A percentile compares a stretch with the other conserved stretches of the same genome.
These are phyloP conservation scores for Cantharis nigra DNA, from an alignment of 2,888 invertebrate genomes.

Conservation along the genomic window DNA sequence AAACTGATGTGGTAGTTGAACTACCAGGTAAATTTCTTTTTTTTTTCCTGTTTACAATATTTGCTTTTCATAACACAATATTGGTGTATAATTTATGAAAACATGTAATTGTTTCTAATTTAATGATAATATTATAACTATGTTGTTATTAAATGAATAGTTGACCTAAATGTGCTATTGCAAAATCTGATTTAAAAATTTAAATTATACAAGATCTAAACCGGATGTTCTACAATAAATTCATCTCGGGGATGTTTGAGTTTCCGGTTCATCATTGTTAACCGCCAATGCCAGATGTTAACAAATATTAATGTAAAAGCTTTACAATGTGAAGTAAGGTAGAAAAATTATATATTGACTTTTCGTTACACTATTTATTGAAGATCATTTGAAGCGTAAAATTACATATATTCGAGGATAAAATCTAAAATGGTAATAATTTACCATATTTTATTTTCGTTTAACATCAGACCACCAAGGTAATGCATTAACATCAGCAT, in stretches of 20 bases:
- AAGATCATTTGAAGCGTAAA: not conserved
- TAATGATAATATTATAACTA: not conserved
- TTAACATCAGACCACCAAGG: not conserved
- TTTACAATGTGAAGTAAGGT: not conserved
- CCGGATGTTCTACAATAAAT: slow-evolving; percentile 37
- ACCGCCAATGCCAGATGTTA: slow-evolving; percentile 43
- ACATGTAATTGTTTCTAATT: too few species aligned
- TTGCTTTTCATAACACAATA: too few species aligned
- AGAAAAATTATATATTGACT: not conserved
- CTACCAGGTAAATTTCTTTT: too few species aligned
- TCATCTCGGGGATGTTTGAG: slow-evolving; percentile 33
- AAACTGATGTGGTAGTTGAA: too few species aligned
- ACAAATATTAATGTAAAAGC: slow-evolving; percentile 3
- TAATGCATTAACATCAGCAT: not conserved
- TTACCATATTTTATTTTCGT: not conserved
- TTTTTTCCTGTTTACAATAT: too few species aligned
- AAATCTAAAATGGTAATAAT: not conserved
- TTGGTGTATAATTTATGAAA: not conserved
- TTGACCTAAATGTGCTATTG: not conserved
- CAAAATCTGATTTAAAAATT: not conserved
- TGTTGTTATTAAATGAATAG: not conserved
- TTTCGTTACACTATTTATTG: not conserved
- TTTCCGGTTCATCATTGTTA: slow-evolving; percentile 46
- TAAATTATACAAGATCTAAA: slow-evolving; percentile 12
- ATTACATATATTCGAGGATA: not conserved